These are phyloP conservation scores for Plagodis pulveraria DNA, from an alignment of 2,888 invertebrate species.

Conservation along the genomic window DNA sequence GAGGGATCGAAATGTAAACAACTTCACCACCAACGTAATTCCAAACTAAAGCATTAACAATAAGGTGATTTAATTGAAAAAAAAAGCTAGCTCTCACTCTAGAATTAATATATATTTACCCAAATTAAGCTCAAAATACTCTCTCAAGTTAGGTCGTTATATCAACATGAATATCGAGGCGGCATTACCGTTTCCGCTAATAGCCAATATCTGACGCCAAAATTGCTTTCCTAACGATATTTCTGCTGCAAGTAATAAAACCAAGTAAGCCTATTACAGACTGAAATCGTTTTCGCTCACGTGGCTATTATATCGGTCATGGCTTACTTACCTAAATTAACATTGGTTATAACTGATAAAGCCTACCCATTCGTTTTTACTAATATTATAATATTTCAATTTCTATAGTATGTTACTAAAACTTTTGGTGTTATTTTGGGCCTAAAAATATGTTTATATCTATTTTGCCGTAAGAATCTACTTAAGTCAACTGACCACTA, in stretches of 20 bases:
- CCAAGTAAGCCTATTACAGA: slow-evolving; percentile 74
- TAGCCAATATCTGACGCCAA: slow-evolving; percentile 82
- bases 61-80: no score
- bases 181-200: slow-evolving; percentile 76
- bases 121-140: slow-evolving; percentile 54
- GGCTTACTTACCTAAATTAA: slow-evolving; percentile 25
- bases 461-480: no score
- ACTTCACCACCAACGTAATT: no score
- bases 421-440: no score
- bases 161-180: slow-evolving; percentile 74
- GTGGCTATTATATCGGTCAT: slow-evolving; percentile 56
- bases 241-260: slow-evolving; percentile 81
- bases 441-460: neutral
- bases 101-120: slow-evolving; percentile 20
- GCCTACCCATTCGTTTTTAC: neutral
- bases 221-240: slow-evolving; percentile 83
- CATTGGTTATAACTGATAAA: slow-evolving; percentile 1
- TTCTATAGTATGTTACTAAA: no score
- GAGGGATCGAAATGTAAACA: no score
- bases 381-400: neutral
- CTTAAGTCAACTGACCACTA: no score
- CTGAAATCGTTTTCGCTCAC: slow-evolving; percentile 64
- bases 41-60: no score
- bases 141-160: slow-evolving; percentile 63
- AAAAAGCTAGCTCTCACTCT: slow-evolving; percentile 10